A percentile compares a stretch with the other conserved stretches of the same genome.
phyloP scores from a whole-genome alignment of 2,888 invertebrate genomes.

The Acanthopleura granulata region DNA sequence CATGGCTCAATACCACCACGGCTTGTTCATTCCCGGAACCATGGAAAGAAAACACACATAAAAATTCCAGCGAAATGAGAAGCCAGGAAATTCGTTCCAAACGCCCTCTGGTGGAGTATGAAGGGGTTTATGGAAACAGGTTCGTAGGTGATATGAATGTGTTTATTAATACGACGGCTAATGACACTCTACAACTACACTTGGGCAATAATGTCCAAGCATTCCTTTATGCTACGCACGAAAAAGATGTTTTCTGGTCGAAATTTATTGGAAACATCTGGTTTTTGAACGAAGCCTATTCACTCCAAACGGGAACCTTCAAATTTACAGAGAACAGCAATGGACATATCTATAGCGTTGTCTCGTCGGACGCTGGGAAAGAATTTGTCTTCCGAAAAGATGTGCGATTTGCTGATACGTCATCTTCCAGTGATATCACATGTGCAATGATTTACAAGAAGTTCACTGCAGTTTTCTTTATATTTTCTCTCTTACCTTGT shows the following conservation, averaged over 20 bases:
- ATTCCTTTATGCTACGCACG: not conserved
- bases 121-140: not conserved
- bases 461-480: too few species aligned
- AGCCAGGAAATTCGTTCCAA: not conserved
- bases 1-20: slow-evolving; percentile 61
- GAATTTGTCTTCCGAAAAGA: not conserved
- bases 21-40: slow-evolving; percentile 61
- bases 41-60: slow-evolving; percentile 33
- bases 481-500: too few species aligned
- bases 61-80: not conserved
- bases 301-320: too few species aligned
- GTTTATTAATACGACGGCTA: not conserved
- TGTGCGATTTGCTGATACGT: not conserved
- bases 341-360: not conserved
- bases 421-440: not conserved
- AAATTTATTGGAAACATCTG: not conserved
- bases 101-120: not conserved
- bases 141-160: not conserved
- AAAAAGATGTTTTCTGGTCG: not conserved
- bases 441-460: too few species aligned
- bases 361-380: not conserved
- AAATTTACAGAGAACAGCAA: not conserved
- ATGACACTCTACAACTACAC: not conserved
- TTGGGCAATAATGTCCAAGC: not conserved
- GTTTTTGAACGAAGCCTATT: not conserved